phyloP scores from a whole-genome alignment of 2,888 invertebrate genomes.

The Hemicrepidius hirtus region DNA sequence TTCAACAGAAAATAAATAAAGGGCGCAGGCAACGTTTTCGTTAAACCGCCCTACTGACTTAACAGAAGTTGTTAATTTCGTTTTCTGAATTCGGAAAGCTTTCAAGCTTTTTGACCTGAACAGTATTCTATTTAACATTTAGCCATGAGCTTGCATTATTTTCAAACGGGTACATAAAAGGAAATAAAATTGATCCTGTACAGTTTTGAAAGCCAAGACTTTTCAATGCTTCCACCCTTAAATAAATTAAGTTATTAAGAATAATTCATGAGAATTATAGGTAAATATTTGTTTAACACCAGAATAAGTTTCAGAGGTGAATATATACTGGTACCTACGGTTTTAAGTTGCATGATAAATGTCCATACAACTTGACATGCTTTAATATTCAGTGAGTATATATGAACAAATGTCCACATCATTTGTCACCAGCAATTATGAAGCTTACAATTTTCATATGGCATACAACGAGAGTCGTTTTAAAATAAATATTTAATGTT shows the following conservation, averaged over 20 bases:
- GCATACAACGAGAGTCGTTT: neutral
- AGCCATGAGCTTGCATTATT: neutral
- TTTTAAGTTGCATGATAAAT: neutral
- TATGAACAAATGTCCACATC: neutral
- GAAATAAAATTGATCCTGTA: neutral
- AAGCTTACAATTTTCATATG: neutral
- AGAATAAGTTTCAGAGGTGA: neutral
- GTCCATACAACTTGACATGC: neutral
- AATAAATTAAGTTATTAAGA: too few species aligned
- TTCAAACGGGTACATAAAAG: neutral
- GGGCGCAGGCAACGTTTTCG: neutral
- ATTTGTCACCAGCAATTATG: neutral
- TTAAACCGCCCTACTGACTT: conserved; percentile 8
- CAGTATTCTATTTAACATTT: conserved; percentile 6
- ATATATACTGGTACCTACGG: neutral
- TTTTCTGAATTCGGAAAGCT: conserved; percentile 10
- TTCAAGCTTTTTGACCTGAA: neutral
- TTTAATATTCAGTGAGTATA: neutral
- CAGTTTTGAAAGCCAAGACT: neutral
- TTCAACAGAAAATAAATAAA: conserved; percentile 18
- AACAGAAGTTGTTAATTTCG: conserved; percentile 10
- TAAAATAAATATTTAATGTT: neutral
- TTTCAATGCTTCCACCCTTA: too few species aligned
- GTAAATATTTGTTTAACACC: too few species aligned
- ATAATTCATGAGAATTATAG: too few species aligned